Percentiles rank a stretch among this genome's conserved stretches.
These are phyloP conservation scores for Thyatira batis DNA, from an alignment of 2,888 invertebrate genomes.

Conservation along the genomic window DNA sequence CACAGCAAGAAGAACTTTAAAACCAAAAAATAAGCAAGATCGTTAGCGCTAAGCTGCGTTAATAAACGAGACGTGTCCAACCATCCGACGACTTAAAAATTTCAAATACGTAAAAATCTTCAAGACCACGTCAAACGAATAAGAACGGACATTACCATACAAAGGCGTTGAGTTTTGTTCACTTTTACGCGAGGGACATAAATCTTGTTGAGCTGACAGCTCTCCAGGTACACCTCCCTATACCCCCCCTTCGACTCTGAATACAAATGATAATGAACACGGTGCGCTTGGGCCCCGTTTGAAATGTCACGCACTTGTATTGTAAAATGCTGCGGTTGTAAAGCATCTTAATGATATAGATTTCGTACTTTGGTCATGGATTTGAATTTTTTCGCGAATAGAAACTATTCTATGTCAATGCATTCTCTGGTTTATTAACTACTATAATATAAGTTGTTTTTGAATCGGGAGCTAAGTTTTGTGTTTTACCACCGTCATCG, in stretches of 20 bases:
- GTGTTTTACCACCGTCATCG: too few relatives aligned
- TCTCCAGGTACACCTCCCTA: slow-evolving; percentile 47
- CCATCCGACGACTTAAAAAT: background rate
- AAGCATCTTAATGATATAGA: background rate
- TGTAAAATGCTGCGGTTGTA: slow-evolving; percentile 18
- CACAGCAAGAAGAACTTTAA: background rate
- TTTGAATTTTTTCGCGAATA: too few relatives aligned
- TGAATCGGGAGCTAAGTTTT: too few relatives aligned
- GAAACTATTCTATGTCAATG: too few relatives aligned
- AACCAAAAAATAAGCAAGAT: background rate
- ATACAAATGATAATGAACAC: slow-evolving; percentile 76
- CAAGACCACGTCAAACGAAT: slow-evolving; percentile 5
- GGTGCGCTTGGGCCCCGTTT: slow-evolving; percentile 30
- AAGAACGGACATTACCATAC: slow-evolving; percentile 57
- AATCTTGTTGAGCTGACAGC: slow-evolving; percentile 66
- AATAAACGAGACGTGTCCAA: background rate
- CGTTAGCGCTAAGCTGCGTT: background rate
- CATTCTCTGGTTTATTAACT: too few relatives aligned
- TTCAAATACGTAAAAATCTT: background rate
- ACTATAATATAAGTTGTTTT: too few relatives aligned
- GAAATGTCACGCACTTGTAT: slow-evolving; percentile 28
- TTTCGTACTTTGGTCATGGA: too few relatives aligned
- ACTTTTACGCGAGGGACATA: slow-evolving; percentile 54
- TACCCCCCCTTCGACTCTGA: slow-evolving; percentile 54
- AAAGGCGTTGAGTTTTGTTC: slow-evolving; percentile 62